A percentile compares a stretch with the other conserved stretches of the same genome.
phyloP scores from a whole-genome alignment of 2,797 vertebrate genomes.

The Parauchenoglanis ngamensis region DNA sequence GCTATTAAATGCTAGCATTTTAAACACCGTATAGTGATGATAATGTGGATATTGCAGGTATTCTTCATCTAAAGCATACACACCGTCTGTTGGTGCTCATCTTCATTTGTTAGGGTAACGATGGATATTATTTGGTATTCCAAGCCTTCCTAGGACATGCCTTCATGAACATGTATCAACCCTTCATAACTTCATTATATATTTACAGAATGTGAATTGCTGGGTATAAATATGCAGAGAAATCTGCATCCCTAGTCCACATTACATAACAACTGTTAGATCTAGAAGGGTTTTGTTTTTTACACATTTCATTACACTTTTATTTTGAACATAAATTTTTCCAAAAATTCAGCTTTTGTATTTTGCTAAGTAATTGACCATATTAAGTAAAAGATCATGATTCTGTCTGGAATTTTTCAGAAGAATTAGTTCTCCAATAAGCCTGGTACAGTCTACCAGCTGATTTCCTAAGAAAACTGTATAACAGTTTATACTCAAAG shows the following conservation, averaged over 20 bases:
- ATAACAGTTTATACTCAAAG: neutral
- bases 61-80: slow-evolving; percentile 17
- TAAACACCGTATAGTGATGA: neutral
- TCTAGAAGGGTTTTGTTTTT: slow-evolving; percentile 29
- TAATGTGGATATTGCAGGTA: neutral
- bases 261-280: slow-evolving; percentile 49
- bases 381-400: neutral
- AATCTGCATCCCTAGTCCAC: slow-evolving; percentile 13
- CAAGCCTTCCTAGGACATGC: slow-evolving; percentile 39
- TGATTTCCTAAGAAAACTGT: neutral
- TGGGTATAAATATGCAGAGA: slow-evolving; percentile 52
- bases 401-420: neutral
- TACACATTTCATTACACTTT: slow-evolving; percentile 24
- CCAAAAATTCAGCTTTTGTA: neutral
- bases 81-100: slow-evolving; percentile 11
- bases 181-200: slow-evolving; percentile 52
- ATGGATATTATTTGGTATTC: slow-evolving; percentile 35
- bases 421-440: neutral
- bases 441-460: neutral
- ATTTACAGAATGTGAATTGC: slow-evolving; percentile 49
- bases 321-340: neutral
- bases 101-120: slow-evolving; percentile 24
- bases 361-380: slow-evolving; percentile 18
- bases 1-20: slow-evolving; percentile 4
- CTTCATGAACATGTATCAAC: slow-evolving; percentile 52